phyloP scores from a whole-genome alignment of 2,888 invertebrate genomes.

The Volucella bombylans region DNA sequence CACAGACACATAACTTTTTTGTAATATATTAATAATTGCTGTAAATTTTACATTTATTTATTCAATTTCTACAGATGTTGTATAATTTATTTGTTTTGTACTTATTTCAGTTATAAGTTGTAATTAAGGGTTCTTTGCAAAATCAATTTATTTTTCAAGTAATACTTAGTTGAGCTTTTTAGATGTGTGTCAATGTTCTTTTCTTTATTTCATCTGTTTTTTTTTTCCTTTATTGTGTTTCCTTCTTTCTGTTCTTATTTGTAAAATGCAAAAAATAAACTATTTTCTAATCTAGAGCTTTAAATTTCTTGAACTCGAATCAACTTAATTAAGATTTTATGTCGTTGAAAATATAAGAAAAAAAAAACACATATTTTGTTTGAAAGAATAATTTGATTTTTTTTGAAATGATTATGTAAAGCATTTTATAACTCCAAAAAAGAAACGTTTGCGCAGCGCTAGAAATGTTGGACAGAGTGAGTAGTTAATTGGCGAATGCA shows the following conservation, averaged over 20 bases:
- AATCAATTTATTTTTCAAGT: constrained; percentile 42
- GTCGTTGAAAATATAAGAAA: constrained; percentile 23
- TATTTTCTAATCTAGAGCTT: constrained; percentile 58
- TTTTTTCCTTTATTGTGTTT: constrained; percentile 21
- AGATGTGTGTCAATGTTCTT: constrained; percentile 65
- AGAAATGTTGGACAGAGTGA: constrained; percentile 78
- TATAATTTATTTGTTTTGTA: constrained; percentile 24
- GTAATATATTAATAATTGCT: constrained; percentile 4
- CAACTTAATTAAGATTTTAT: constrained; percentile 28
- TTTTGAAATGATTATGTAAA: constrained; percentile 50
- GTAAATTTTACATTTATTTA: neutral
- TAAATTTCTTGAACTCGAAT: constrained; percentile 49
- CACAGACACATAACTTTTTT: too few species aligned
- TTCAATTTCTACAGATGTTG: neutral
- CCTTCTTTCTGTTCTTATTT: constrained; percentile 44
- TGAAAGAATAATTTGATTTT: constrained; percentile 4
- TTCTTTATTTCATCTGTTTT: constrained; percentile 12
- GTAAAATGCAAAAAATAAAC: constrained; percentile 54
- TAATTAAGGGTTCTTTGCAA: constrained; percentile 45
- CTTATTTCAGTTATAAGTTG: constrained; percentile 18
- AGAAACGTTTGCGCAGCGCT: constrained; percentile 72
- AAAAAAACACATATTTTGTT: constrained; percentile 26
- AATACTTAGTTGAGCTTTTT: constrained; percentile 62
- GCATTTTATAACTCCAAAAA: constrained; percentile 64
- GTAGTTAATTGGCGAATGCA: constrained; percentile 75